These are phyloP conservation scores for Scleropages formosus DNA, from an alignment of 2,797 vertebrate genomes.

Conservation along the genomic window DNA sequence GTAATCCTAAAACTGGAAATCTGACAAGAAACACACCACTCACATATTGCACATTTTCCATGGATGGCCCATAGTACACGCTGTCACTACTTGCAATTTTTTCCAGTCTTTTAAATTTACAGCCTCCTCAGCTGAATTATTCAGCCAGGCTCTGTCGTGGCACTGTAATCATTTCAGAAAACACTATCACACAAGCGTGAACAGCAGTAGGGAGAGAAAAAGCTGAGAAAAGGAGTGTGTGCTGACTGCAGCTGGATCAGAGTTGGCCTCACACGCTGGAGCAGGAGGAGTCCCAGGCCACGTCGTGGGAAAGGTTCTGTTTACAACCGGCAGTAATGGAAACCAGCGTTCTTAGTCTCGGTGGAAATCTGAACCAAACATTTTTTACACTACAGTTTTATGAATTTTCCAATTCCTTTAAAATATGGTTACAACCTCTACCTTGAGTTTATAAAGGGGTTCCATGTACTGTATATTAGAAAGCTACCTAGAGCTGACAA, in stretches of 20 bases:
- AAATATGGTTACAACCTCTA: neutral
- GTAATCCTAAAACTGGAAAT: constrained; percentile 7
- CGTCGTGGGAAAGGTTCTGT: neutral
- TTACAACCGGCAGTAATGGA: neutral
- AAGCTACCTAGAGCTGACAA: neutral
- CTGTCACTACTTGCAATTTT: neutral
- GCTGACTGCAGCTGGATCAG: neutral
- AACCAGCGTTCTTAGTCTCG: neutral
- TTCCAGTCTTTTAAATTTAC: neutral
- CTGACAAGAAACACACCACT: neutral
- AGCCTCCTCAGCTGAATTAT: neutral
- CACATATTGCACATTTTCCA: neutral
- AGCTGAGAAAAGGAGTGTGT: neutral
- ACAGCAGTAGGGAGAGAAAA: neutral
- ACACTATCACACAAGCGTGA: neutral
- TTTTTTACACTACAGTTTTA: neutral
- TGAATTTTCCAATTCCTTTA: neutral
- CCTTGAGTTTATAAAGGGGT: neutral
- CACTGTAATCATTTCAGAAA: neutral
- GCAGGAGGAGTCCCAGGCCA: neutral
- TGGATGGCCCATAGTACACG: neutral
- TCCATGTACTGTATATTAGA: no score
- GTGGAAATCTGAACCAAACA: neutral
- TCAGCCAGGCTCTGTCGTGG: neutral
- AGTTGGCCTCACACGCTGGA: neutral